Conservation (phyloP, 53 echinoderm and acorn worm genomes). For the Echinometra lucunter region DNA sequence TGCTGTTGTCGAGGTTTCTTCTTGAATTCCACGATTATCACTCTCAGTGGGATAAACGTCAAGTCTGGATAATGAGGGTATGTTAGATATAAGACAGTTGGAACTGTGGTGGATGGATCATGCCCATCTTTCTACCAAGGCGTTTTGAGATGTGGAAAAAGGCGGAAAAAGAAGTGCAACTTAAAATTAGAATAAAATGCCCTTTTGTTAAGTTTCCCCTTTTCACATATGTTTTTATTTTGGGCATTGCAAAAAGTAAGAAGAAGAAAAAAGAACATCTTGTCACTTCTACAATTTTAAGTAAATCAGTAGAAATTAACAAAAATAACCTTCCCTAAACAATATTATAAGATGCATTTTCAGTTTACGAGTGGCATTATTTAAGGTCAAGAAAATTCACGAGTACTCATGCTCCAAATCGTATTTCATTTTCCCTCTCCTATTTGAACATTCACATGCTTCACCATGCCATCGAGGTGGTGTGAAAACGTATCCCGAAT, state of each 20-base stretch:
- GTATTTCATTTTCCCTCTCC: constrained; percentile 9
- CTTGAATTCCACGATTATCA: constrained; percentile 49
- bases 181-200: too few relatives aligned
- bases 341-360: neutral
- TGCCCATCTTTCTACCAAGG: neutral
- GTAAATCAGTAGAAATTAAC: neutral
- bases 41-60: constrained; percentile 43
- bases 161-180: neutral
- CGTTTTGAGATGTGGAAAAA: neutral
- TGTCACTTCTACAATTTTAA: neutral
- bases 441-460: neutral
- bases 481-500: constrained; percentile 41
- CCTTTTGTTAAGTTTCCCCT: too few relatives aligned
- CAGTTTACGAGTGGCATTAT: neutral
- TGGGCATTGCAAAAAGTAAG: too few relatives aligned
- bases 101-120: neutral
- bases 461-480: constrained; percentile 19
- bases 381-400: neutral
- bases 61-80: constrained; percentile 10
- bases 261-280: neutral
- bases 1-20: constrained; percentile 38
- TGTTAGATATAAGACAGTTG: constrained; percentile 26
- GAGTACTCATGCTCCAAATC: neutral
- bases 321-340: neutral
- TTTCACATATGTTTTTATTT: too few relatives aligned